Evolutionary conservation across 2,888 invertebrate species (phyloP), one percentile per base, ranked within the genome.

Genomic region (Cephus rjabovi): DNA sequence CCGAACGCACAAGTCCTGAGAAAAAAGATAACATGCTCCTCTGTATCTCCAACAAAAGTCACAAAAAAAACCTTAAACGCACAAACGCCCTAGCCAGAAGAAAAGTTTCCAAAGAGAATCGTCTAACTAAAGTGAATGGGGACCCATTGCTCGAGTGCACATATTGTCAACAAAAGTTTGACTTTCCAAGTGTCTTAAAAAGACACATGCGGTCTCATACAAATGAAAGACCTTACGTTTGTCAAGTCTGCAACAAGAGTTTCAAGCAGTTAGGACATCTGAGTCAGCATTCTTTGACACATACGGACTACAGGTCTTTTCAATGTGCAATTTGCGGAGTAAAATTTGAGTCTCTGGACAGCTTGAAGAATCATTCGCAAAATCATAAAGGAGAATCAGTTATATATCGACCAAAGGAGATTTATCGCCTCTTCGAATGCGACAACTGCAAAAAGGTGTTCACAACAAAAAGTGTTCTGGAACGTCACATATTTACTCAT

Each of bases 371-470:
- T 6, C 89, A 89, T 74, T 80, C 86, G 6, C 82, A 82, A 23
- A 75, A 80, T 12, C 89, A 87, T 56, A 81, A 83, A 11, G 81
- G 81, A 4, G 81, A 84, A 9, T 78, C 81, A 0, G 75, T 74
- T 1, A n/a, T 75, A 11, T 77, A 77, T 77, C 76, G 79, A 23
- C 71, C 77, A 15, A 79, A 79, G 31, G 83, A 85, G 1, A 75
- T 80, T 15, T 84, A 83, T 74, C 88, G 88, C 33, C 89, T 89
- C 0, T 89, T 87, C 78, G 88, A 89, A 31, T 94, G 94, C 79
- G 92, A 93, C 0, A 90, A 86, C 15, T 94, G 94, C 77, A 91
- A 92, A 11, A 93, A 93, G 85, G 89, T 93, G 0, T 94, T 93
- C 76, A 90, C 92, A 1, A 93, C 93, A 0, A 91, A 91, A 40